Conservation (phyloP, 1,140 invertebrate species). For the Harlomillsia oculata region DNA sequence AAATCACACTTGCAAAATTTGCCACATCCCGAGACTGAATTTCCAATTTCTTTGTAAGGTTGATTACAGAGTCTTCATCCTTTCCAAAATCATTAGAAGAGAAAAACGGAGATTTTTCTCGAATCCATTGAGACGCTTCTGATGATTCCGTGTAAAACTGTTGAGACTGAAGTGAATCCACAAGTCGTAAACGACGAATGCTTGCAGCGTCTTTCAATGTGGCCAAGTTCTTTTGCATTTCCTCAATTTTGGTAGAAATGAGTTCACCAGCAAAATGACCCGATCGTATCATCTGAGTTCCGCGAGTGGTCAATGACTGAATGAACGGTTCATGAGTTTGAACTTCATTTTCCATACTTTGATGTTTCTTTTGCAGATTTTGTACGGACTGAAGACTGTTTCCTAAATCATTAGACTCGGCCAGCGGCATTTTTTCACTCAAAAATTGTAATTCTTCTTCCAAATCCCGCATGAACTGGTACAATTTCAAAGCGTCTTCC, state of each 20-base stretch:
- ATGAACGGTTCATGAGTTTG: conserved; percentile 71
- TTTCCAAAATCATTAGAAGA: conserved; percentile 67
- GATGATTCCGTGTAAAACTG: conserved; percentile 76
- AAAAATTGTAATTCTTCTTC: conserved; percentile 80
- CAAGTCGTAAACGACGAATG: conserved; percentile 54
- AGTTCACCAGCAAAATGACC: conserved; percentile 68
- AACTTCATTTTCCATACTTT: conserved; percentile 72
- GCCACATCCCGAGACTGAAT: conserved; percentile 67
- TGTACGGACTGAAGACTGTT: conserved; percentile 81
- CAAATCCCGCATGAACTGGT: conserved; percentile 74
- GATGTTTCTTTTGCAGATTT: conserved; percentile 92
- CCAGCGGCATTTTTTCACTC: conserved; percentile 72
- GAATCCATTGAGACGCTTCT: conserved; percentile 78
- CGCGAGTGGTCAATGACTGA: conserved; percentile 56
- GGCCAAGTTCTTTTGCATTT: conserved; percentile 54
- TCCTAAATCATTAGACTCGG: conserved; percentile 65
- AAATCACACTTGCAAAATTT: conserved; percentile 57
- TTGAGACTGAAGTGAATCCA: conserved; percentile 76
- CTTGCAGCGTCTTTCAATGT: conserved; percentile 60
- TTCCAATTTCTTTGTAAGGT: conserved; percentile 66
- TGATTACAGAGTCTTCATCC: conserved; percentile 76
- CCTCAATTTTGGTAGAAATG: conserved; percentile 55
- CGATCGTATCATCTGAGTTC: conserved; percentile 65
- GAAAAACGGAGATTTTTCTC: conserved; percentile 66
- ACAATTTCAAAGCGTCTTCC: conserved; percentile 71